phyloP scores from a whole-genome alignment of 1,140 invertebrate species.

The Linepithema humile region DNA sequence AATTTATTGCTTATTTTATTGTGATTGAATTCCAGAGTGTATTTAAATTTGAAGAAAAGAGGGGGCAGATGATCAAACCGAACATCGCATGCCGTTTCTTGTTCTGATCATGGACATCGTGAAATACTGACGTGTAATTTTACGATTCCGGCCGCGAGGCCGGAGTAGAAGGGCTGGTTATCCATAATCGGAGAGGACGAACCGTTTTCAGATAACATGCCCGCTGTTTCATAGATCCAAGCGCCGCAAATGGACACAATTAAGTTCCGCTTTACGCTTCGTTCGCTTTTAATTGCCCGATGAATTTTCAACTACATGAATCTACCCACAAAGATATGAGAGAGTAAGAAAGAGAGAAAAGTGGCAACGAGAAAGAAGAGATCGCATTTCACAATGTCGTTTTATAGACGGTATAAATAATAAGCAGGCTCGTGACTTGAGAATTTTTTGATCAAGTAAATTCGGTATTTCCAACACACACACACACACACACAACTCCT shows the following conservation, averaged over 20 bases:
- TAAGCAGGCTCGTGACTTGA: background rate
- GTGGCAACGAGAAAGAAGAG: background rate
- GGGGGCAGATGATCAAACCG: conserved; percentile 1
- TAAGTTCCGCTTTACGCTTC: conserved; percentile 76
- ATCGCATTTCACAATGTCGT: background rate
- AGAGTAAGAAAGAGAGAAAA: conserved; percentile 38
- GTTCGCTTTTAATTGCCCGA: conserved; percentile 72
- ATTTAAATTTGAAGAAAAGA: background rate
- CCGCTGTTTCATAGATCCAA: conserved; percentile 72
- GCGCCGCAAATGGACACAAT: conserved; percentile 73
- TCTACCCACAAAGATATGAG: conserved; percentile 19
- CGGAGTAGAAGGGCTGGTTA: background rate
- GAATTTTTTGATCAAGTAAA: conserved; percentile 4
- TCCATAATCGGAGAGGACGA: conserved; percentile 23
- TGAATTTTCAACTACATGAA: conserved; percentile 60
- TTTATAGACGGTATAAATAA: conserved; percentile 22
- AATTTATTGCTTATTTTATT: conserved; percentile 43
- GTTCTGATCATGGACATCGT: background rate
- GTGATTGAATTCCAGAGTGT: background rate
- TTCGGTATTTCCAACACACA: background rate
- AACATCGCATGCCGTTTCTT: conserved; percentile 8
- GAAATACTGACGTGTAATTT: conserved; percentile 14
- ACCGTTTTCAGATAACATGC: conserved; percentile 44
- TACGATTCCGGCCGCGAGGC: background rate
- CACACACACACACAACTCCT: no score